Evolutionary conservation across 2,797 vertebrate genomes (phyloP).

Genomic region (Atherinosoma microstoma): DNA sequence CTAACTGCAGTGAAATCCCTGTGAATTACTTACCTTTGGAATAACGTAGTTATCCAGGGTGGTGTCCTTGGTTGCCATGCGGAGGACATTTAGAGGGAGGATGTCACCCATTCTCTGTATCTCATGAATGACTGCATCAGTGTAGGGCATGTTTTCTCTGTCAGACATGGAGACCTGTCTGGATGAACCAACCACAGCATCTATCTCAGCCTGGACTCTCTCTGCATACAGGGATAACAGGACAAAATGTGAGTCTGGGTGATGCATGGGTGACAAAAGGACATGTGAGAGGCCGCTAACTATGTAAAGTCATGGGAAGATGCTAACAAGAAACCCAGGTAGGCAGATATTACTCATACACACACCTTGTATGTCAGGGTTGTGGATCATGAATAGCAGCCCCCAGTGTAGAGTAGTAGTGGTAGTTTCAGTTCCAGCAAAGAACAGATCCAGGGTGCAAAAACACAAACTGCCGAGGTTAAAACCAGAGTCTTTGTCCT

Average conservation of each 20-base stretch:
- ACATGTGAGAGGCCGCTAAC: background rate
- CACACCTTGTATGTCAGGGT: conserved; percentile 86
- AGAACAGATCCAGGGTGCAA: conserved; percentile 79
- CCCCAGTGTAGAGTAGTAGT: conserved; percentile 85
- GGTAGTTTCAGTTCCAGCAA: conserved; percentile 80
- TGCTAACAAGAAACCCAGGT: background rate
- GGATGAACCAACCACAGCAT: conserved; percentile 64
- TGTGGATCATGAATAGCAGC: conserved; percentile 82
- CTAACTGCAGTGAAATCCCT: too few species aligned
- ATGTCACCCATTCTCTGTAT: conserved; percentile 84
- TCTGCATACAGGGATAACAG: conserved; percentile 51
- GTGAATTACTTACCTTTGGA: conserved; percentile 80
- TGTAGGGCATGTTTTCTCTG: conserved; percentile 73
- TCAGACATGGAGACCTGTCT: conserved; percentile 60
- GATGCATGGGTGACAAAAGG: background rate
- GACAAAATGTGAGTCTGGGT: background rate
- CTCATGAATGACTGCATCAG: conserved; percentile 77
- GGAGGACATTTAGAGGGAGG: conserved; percentile 64
- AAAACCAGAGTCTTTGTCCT: conserved; percentile 75
- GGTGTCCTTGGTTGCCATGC: conserved; percentile 59
- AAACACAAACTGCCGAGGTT: conserved; percentile 65
- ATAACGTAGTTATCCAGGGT: conserved; percentile 74
- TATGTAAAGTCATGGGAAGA: background rate
- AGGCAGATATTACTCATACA: background rate
- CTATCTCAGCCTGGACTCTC: conserved; percentile 72